These are phyloP conservation scores for Euura lappo DNA, from an alignment of 1,140 invertebrate genomes.

Conservation along the genomic window DNA sequence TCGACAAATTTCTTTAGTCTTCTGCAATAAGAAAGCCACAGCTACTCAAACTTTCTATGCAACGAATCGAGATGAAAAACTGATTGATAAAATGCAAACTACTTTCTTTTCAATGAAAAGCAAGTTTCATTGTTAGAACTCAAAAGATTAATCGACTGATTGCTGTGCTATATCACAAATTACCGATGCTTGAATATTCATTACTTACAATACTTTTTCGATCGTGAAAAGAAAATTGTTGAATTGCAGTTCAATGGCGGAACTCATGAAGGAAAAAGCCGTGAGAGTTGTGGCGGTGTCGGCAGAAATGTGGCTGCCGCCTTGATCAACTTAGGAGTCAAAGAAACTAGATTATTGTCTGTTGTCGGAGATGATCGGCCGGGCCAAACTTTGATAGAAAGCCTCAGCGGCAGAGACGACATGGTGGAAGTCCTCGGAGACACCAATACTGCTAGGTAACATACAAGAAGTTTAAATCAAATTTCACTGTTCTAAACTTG, in stretches of 20 bases:
- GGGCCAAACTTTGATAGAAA: conserved; percentile 59
- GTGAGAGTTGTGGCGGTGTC: conserved; percentile 82
- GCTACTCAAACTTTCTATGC: too few species aligned
- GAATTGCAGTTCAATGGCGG: conserved; percentile 74
- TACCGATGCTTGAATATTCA: too few species aligned
- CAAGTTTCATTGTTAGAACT: too few species aligned
- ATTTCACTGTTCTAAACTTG: not conserved
- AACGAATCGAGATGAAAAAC: too few species aligned
- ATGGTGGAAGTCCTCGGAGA: conserved; percentile 43
- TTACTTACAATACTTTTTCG: too few species aligned
- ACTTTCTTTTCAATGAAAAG: too few species aligned
- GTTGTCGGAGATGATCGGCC: conserved; percentile 77
- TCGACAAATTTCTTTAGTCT: too few species aligned
- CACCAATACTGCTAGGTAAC: conserved; percentile 53
- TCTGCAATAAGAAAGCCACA: too few species aligned
- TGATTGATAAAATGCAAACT: too few species aligned
- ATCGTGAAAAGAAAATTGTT: too few species aligned
- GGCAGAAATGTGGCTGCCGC: conserved; percentile 90
- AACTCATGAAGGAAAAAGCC: conserved; percentile 72
- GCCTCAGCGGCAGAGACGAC: conserved; percentile 52
- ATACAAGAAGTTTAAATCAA: not conserved
- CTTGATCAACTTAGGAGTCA: conserved; percentile 72
- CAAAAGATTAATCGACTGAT: too few species aligned
- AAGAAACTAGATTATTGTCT: conserved; percentile 75
- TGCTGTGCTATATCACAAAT: too few species aligned